Evolutionary conservation across 2,113 vertebrate species (phyloP).

Genomic region (Vulpes lagopus): DNA sequence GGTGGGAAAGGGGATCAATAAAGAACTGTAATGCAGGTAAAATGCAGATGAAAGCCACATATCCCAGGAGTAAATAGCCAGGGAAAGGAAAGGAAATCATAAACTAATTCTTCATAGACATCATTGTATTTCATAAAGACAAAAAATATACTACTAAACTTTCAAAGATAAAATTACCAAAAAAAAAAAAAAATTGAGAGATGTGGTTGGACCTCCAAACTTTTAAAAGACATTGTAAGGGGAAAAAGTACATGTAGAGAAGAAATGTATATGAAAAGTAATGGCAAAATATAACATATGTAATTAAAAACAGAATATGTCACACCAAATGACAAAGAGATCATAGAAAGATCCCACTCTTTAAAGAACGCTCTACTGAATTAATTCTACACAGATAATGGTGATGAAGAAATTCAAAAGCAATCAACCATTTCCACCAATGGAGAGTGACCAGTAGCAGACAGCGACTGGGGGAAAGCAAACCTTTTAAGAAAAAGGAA

Average conservation of each 20-base stretch:
- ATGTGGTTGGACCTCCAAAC: not conserved
- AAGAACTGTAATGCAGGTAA: not conserved
- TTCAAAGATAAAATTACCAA: not conserved
- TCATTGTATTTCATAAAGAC: not conserved
- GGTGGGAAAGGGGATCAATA: not conserved
- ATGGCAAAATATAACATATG: not conserved
- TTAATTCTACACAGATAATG: not conserved
- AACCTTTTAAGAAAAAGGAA: not conserved
- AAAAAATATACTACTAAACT: not conserved
- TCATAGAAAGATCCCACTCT: not conserved
- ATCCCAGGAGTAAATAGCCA: not conserved
- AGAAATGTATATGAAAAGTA: not conserved
- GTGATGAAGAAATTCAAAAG: not conserved
- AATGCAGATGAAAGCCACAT: not conserved
- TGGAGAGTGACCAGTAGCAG: not conserved
- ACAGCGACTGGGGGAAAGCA: not conserved
- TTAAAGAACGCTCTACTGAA: not conserved
- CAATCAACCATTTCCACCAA: not conserved
- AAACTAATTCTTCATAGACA: not conserved
- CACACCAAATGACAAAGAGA: not conserved
- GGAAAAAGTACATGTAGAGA: not conserved
- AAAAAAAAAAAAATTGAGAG: slow-evolving; percentile 23
- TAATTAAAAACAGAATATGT: not conserved
- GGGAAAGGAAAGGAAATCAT: not conserved
- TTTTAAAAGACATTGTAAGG: not conserved